phyloP scores from a whole-genome alignment of 2,797 vertebrate genomes.

The Platyrinchus mystaceus region DNA sequence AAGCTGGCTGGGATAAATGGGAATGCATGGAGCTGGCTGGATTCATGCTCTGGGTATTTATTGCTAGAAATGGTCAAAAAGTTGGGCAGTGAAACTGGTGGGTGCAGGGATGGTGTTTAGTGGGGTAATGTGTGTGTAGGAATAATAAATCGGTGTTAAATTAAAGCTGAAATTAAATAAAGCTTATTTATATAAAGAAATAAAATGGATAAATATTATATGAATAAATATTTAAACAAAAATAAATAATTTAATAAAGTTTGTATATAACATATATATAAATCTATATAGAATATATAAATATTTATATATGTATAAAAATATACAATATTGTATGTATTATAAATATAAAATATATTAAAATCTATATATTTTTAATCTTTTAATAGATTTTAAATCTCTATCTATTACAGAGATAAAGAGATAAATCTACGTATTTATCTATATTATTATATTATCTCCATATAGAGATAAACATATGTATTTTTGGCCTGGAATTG shows the following conservation, averaged over 20 bases:
- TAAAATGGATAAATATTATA: rapidly evolving
- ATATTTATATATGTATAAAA: not conserved
- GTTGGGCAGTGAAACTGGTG: not conserved
- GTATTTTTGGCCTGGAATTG: not conserved
- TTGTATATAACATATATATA: not conserved
- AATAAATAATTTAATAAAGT: rapidly evolving
- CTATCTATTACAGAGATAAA: too few species aligned
- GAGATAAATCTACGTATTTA: not conserved
- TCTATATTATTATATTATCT: too few species aligned
- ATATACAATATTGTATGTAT: too few species aligned
- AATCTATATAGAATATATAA: not conserved
- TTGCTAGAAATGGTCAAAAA: conserved; percentile 36
- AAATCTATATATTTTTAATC: rapidly evolving
- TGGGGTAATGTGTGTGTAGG: rapidly evolving
- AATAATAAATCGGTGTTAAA: not conserved
- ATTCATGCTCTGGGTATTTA: rapidly evolving
- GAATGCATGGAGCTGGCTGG: not conserved
- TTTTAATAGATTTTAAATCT: not conserved
- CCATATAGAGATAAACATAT: too few species aligned
- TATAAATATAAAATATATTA: not conserved
- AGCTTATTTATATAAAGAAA: rapidly evolving
- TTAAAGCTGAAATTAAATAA: not conserved
- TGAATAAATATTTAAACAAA: not conserved
- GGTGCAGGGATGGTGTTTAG: not conserved
- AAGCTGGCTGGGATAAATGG: not conserved